Base-by-base conservation (phyloP, 2,797 vertebrate species). In the Merluccius polli region DNA sequence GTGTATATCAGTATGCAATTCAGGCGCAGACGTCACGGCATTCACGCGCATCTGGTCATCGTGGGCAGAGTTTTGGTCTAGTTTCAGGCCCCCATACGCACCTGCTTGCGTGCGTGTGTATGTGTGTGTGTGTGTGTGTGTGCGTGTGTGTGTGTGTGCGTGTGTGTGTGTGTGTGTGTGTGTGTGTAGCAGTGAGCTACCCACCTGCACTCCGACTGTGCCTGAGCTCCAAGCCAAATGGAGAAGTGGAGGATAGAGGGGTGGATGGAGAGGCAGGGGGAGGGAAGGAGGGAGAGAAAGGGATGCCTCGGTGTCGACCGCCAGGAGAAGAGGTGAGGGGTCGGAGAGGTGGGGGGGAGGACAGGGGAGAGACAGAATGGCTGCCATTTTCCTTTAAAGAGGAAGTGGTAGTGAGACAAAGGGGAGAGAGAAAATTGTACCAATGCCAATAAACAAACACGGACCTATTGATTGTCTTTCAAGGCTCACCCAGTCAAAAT, bases 211-310 rank as follows among this genome's bases (percentile, higher is more conserved):
- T 94, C 75, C 91, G 89, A 84, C 79, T 94, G 94, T 77, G 93
- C 94, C 90, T 93, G 89, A 93, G 77, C 88, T 91, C 93, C 69
- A 94, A 94, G 87, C 90, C 94, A 83, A 94, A 89, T 0, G 95
- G 93, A 74, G 91, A 87, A 35, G 94, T 91, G 73, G 92, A 89
- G 77, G 95, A 48, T 4, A 94, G 92, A 74, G 91, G 86, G 41
- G 94, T 90, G 72, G 92, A 89, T 3, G 78, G 94, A 38, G 59
- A 93, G 92, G 75, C 91, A 88, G 74, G 92, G 88, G 80, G 94
- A 95, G 36, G 91, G 92, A 93, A 70, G 91, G 91, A 82, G 95
- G 95, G 78, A 94, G 95, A 88, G 95, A 95, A n/a, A 94, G 92
- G 71, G 73, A 72, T 10, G 12, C 31, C 70, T 71, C 11, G 4